These are phyloP conservation scores for Anthoptus insignis DNA, from an alignment of 2,888 invertebrate species.

Conservation along the genomic window DNA sequence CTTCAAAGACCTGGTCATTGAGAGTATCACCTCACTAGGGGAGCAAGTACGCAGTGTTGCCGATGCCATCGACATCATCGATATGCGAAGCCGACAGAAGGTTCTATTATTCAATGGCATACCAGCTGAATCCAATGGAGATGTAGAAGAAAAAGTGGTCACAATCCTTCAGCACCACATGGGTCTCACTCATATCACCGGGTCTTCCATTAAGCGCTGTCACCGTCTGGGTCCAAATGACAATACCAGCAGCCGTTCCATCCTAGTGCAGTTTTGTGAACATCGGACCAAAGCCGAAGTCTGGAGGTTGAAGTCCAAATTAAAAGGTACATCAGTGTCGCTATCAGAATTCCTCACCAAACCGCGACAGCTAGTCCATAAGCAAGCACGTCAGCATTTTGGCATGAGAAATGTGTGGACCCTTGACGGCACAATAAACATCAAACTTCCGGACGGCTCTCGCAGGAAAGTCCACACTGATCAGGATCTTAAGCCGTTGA, in stretches of 20 bases:
- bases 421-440: not conserved
- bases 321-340: not conserved
- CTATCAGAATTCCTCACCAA: not conserved
- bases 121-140: too few relatives aligned
- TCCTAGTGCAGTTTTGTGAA: too few relatives aligned
- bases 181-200: too few relatives aligned
- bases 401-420: not conserved
- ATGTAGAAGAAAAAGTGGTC: too few relatives aligned
- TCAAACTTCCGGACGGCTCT: not conserved
- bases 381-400: not conserved
- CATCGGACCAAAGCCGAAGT: not conserved
- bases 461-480: not conserved
- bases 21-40: not conserved
- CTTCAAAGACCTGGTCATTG: not conserved
- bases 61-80: not conserved
- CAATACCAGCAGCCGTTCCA: too few relatives aligned
- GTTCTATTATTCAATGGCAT: too few relatives aligned
- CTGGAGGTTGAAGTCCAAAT: too few relatives aligned
- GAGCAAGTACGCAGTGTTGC: not conserved
- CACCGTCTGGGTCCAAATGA: too few relatives aligned
- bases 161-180: too few relatives aligned
- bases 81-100: too few relatives aligned
- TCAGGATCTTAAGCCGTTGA: not conserved
- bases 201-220: too few relatives aligned
- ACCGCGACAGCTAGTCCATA: not conserved